Conservation (phyloP, 2,888 invertebrate genomes). For the Epinotia nisella region DNA sequence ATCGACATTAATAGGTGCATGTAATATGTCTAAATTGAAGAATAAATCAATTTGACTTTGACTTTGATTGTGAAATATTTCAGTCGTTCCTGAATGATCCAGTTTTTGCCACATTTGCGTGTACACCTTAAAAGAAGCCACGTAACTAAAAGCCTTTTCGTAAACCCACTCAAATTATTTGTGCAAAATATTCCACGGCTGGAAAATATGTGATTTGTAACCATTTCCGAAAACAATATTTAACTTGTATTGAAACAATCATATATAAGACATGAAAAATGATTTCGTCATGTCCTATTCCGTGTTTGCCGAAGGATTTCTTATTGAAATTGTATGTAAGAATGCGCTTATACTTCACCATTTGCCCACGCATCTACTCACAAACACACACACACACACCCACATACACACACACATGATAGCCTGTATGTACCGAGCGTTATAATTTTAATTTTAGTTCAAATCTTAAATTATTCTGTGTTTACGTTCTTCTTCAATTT, state of each 20-base stretch:
- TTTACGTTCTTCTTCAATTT: too few species aligned
- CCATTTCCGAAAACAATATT: not conserved
- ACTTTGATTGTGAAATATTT: not conserved
- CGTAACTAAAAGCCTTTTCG: not conserved
- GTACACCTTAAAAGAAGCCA: not conserved
- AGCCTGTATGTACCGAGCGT: too few species aligned
- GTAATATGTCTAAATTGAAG: too few species aligned
- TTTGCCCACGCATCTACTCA: too few species aligned
- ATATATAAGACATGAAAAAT: not conserved
- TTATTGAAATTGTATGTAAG: conserved; percentile 1
- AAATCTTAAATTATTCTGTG: too few species aligned
- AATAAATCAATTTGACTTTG: too few species aligned
- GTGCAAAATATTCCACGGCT: not conserved
- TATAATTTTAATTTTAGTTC: too few species aligned
- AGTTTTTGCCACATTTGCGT: not conserved
- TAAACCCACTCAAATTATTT: not conserved
- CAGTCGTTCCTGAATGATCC: not conserved
- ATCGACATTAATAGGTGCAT: too few species aligned
- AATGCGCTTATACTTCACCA: not conserved
- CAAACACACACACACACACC: too few species aligned
- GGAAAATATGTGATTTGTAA: not conserved
- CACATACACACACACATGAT: too few species aligned
- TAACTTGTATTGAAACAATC: not conserved
- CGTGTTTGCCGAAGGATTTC: not conserved
- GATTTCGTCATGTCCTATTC: not conserved